These are phyloP conservation scores for Carollia perspicillata DNA, from an alignment of 2,113 vertebrate genomes.

Conservation along the genomic window DNA sequence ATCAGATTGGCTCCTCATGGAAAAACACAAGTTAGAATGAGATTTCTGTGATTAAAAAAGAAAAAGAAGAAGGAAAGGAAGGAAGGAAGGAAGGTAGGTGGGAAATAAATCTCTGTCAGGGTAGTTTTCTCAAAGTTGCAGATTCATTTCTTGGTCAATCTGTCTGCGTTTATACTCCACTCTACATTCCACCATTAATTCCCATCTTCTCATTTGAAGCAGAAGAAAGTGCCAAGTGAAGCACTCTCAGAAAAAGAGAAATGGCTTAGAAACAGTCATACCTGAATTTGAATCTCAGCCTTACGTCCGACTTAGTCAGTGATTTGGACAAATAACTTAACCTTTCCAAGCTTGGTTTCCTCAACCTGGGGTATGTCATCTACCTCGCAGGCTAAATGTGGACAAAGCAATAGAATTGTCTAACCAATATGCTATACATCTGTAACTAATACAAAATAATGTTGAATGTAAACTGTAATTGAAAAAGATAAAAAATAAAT, in stretches of 20 bases:
- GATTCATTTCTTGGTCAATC: not conserved
- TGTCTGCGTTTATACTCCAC: not conserved
- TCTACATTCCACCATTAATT: constrained; percentile 2
- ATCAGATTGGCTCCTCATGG: not conserved
- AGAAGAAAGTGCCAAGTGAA: not conserved
- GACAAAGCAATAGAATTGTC: not conserved
- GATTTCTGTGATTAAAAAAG: not conserved
- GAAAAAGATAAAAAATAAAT: not conserved
- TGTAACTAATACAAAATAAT: not conserved
- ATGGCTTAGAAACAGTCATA: not conserved
- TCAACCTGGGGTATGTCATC: not conserved
- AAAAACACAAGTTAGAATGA: constrained; percentile 47
- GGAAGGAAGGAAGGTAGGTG: not conserved
- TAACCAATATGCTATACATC: not conserved
- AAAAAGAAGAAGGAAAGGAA: not conserved
- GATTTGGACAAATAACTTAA: not conserved
- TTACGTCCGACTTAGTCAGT: not conserved
- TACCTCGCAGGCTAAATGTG: not conserved
- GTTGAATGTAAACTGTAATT: not conserved
- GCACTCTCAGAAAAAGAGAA: not conserved
- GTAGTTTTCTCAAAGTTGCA: not conserved
- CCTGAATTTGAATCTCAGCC: not conserved
- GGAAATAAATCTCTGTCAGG: not conserved
- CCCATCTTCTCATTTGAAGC: not conserved
- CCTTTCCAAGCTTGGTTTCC: not conserved